Conservation (phyloP, 2,797 vertebrate species). For the Kryptolebias ocellatus region DNA sequence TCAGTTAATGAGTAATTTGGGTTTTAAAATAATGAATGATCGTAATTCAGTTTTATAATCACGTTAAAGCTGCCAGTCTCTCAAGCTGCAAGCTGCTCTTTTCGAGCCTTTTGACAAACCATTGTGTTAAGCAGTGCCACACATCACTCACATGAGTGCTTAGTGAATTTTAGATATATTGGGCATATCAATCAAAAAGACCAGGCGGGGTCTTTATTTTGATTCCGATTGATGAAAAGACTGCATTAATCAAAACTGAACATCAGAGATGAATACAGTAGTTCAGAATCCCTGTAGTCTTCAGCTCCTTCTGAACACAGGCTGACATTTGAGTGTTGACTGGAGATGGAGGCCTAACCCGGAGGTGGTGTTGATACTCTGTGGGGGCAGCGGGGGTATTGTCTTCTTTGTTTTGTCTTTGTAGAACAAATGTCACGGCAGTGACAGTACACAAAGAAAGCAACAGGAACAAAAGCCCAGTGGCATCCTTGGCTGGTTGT, state of each 20-base stretch:
- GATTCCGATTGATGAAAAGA: no score
- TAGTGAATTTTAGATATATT: no score
- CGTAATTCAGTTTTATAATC: no score
- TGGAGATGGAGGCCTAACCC: slow-evolving; percentile 39
- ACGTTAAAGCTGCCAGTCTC: no score
- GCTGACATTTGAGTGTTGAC: slow-evolving; percentile 60
- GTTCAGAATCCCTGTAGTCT: neutral
- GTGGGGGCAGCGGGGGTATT: slow-evolving; percentile 11
- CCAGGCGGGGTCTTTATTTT: no score
- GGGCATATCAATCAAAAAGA: no score
- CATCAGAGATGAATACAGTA: neutral
- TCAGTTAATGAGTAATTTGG: no score
- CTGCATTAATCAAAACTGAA: neutral
- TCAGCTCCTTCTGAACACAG: slow-evolving; percentile 9
- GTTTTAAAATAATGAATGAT: no score
- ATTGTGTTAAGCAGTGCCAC: no score
- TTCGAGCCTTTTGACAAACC: no score
- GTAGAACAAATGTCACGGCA: slow-evolving; percentile 63
- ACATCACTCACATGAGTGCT: no score
- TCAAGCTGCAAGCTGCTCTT: no score
- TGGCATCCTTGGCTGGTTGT: slow-evolving; percentile 33
- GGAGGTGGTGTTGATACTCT: slow-evolving; percentile 34
- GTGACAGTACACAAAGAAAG: slow-evolving; percentile 35
- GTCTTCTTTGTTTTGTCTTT: slow-evolving; percentile 41
- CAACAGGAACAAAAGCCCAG: slow-evolving; percentile 50